phyloP scores from a whole-genome alignment of 2,888 invertebrate species.

The Chrysomela aeneicollis region DNA sequence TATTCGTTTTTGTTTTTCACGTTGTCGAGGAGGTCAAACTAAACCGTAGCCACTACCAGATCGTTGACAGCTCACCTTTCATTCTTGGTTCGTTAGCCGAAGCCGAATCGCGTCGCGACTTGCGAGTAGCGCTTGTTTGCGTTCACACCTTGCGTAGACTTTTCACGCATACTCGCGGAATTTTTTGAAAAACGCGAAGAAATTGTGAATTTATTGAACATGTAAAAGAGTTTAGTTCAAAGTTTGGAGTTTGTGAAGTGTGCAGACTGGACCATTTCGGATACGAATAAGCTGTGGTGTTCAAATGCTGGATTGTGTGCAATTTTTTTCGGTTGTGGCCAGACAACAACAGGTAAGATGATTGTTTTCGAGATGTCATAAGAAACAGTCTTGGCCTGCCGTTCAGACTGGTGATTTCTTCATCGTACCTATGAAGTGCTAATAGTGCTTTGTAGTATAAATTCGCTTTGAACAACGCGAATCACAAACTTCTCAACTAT shows the following conservation, averaged over 20 bases:
- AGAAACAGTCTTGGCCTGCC: background rate
- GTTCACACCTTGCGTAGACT: constrained; percentile 34
- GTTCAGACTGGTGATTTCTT: background rate
- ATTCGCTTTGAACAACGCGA: background rate
- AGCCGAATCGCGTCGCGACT: too few relatives aligned
- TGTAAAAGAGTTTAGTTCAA: constrained; percentile 30
- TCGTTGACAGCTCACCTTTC: constrained; percentile 10
- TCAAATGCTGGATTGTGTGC: constrained; percentile 43
- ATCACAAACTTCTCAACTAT: constrained; percentile 45
- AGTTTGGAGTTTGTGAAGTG: constrained; percentile 39
- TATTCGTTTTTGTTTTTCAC: too few relatives aligned
- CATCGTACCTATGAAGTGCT: background rate
- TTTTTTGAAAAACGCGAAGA: constrained; percentile 34
- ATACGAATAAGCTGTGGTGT: constrained; percentile 29
- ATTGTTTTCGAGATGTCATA: constrained; percentile 23
- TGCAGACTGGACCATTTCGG: constrained; percentile 26
- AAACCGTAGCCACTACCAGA: background rate
- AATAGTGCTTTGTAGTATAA: background rate
- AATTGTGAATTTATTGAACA: constrained; percentile 27
- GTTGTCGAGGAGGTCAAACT: too few relatives aligned
- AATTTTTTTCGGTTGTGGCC: constrained; percentile 49
- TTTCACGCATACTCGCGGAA: constrained; percentile 38
- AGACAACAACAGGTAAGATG: constrained; percentile 52
- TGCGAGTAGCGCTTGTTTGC: constrained; percentile 24
- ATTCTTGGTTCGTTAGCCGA: constrained; percentile 33